Percentiles rank a stretch among this genome's conserved stretches.
These are phyloP conservation scores for Terebella lapidaria DNA, from an alignment of 2,888 invertebrate species.

Conservation along the genomic window DNA sequence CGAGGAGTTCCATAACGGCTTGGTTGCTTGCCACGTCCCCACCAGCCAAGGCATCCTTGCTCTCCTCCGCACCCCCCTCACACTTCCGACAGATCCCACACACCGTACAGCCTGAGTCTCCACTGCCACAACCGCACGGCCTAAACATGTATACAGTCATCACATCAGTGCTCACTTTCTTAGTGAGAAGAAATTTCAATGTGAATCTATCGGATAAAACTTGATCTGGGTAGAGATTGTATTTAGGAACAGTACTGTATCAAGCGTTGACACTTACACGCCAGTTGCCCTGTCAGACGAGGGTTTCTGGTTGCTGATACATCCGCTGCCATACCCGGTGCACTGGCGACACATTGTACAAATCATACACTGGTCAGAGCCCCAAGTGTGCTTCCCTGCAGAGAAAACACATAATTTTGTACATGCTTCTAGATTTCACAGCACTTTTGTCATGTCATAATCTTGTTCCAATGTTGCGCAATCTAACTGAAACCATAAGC, in stretches of 20 bases:
- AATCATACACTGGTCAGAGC: slow-evolving; percentile 76
- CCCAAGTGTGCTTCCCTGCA: slow-evolving; percentile 71
- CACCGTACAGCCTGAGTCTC: slow-evolving; percentile 86
- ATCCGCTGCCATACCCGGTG: slow-evolving; percentile 84
- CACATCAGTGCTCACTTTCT: not conserved
- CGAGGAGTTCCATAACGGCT: slow-evolving; percentile 2
- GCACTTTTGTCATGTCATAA: no score
- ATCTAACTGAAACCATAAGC: no score
- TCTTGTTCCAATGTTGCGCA: no score
- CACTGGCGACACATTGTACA: slow-evolving; percentile 89
- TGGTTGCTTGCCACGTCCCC: slow-evolving; percentile 4
- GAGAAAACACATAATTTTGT: no score
- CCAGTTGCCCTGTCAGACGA: slow-evolving; percentile 79
- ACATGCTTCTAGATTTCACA: no score
- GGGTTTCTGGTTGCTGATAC: slow-evolving; percentile 66
- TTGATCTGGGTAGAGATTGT: no score
- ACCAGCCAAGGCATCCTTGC: not conserved
- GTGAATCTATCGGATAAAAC: not conserved
- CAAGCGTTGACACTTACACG: slow-evolving; percentile 64
- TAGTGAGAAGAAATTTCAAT: not conserved
- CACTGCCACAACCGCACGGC: slow-evolving; percentile 91
- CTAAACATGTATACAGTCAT: slow-evolving; percentile 7
- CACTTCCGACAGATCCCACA: slow-evolving; percentile 91
- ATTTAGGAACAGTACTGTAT: not conserved
- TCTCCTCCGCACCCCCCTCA: slow-evolving; percentile 58